Base-by-base conservation (phyloP, 1,140 invertebrate species). In the Drosophila repleta region DNA sequence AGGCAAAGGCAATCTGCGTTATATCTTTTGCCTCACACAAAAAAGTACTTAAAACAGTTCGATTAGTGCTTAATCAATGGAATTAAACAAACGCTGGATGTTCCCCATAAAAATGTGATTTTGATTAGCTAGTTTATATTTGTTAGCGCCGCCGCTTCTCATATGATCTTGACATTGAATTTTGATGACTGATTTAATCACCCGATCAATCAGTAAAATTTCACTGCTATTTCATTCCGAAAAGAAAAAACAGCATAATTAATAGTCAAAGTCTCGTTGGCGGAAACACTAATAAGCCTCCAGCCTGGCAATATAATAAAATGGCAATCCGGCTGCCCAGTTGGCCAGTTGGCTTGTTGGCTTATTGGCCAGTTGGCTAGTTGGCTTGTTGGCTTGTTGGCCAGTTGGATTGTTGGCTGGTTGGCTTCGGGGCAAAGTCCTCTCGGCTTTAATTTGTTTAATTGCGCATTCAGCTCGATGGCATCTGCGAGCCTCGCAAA, bases 401-500 rank as follows among this genome's bases (percentile, higher is more conserved):
- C 24, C 13, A 11, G 17, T 21, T 46, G 45, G 11, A 18, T 21
- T 4, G 17, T 37, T 29, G 48, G 48, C 35, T 49, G 48, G 53
- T 26, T 11, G 15, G n/a, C 24, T 20, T 13, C 18, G 4, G 32
- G 20, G 48, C 35, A 74, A 55, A 35, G 35, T 81, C 75, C 75
- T 69, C 64, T 21, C 24, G 21, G 46, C 29, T 53, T 64, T 49
- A 64, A 80, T 74, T 76, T 74, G 61, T 52, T 87, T 81, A 81
- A 84, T 87, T 79, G 56, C 48, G 21, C 24, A 51, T 29, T 24
- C 73, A 56, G 35, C 48, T 48, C 46, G 68, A 58, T 73, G 62
- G 74, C 68, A 60, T 80, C 48, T 61, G n/a, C n/a, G 37, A 32
- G n/a, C 37, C 62, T 76, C 53, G 78, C 76, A 75, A 87, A 87